These are phyloP conservation scores for Agrotis clavis DNA, from an alignment of 2,888 invertebrate genomes.

Conservation along the genomic window DNA sequence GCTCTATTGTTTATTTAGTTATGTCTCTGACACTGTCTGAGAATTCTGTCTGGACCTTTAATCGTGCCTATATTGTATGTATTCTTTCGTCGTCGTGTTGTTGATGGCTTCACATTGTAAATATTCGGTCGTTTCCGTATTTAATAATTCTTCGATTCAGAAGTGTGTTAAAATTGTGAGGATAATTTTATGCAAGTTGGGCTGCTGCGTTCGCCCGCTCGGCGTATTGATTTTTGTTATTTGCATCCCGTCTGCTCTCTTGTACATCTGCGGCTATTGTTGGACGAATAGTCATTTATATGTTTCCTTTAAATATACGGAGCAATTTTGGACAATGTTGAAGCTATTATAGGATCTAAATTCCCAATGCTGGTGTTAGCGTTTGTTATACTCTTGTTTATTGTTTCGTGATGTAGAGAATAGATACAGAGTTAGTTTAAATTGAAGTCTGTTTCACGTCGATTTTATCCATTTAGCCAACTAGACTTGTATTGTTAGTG, in stretches of 20 bases:
- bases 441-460: slow-evolving; percentile 39
- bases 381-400: slow-evolving; percentile 33
- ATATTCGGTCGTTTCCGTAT: slow-evolving; percentile 54
- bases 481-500: slow-evolving; percentile 33
- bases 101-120: slow-evolving; percentile 37
- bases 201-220: slow-evolving; percentile 81
- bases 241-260: slow-evolving; percentile 89
- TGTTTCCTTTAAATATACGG: slow-evolving; percentile 59
- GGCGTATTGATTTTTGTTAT: slow-evolving; percentile 90
- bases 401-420: slow-evolving; percentile 23
- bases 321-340: slow-evolving; percentile 37
- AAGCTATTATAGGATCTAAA: slow-evolving; percentile 26
- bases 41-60: slow-evolving; percentile 78
- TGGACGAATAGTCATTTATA: slow-evolving; percentile 81
- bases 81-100: slow-evolving; percentile 30
- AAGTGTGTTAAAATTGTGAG: slow-evolving; percentile 78
- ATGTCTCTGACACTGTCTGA: slow-evolving; percentile 77
- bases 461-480: slow-evolving; percentile 37
- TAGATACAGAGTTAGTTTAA: slow-evolving; percentile 22
- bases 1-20: slow-evolving; percentile 84
- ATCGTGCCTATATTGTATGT: slow-evolving; percentile 64
- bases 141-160: slow-evolving; percentile 63
- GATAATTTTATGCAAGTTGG: slow-evolving; percentile 86
- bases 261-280: slow-evolving; percentile 87
- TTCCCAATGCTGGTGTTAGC: slow-evolving; percentile 10